Evolutionary conservation across 2,888 invertebrate genomes (phyloP).

Genomic region (Chloroclystis v-ata): DNA sequence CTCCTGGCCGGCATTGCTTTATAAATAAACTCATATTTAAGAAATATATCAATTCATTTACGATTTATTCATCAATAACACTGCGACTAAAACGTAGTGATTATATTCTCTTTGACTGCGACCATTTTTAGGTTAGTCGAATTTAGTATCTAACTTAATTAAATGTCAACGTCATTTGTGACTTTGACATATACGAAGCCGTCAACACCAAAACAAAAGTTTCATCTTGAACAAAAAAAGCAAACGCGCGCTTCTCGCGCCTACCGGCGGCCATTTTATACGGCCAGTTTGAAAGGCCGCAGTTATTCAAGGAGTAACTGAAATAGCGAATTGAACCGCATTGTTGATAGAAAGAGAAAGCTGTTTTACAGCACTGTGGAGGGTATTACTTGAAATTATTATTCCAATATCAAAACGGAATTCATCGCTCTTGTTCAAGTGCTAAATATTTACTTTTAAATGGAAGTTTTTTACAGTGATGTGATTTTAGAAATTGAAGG

Average conservation of each 20-base stretch:
- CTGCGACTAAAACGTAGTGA: too few relatives aligned
- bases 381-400: too few relatives aligned
- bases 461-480: too few relatives aligned
- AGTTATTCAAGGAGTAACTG: background rate
- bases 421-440: too few relatives aligned
- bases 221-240: conserved; percentile 1
- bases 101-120: too few relatives aligned
- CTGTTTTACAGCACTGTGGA: background rate
- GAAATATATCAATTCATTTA: background rate
- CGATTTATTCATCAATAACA: too few relatives aligned
- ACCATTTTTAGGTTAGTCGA: conserved; percentile 5
- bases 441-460: too few relatives aligned
- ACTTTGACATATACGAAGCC: too few relatives aligned
- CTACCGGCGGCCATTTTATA: conserved; percentile 1
- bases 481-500: conserved; percentile 2
- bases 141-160: background rate
- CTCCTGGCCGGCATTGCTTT: conserved; percentile 48
- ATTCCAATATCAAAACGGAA: too few relatives aligned
- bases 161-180: background rate
- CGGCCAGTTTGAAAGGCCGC: background rate
- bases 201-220: background rate
- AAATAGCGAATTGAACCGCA: background rate
- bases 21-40: conserved; percentile 59
- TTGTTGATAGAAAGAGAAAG: background rate
- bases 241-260: conserved; percentile 7